These are phyloP conservation scores for Pseudococcus viburni DNA, from an alignment of 2,888 invertebrate species.

Conservation along the genomic window DNA sequence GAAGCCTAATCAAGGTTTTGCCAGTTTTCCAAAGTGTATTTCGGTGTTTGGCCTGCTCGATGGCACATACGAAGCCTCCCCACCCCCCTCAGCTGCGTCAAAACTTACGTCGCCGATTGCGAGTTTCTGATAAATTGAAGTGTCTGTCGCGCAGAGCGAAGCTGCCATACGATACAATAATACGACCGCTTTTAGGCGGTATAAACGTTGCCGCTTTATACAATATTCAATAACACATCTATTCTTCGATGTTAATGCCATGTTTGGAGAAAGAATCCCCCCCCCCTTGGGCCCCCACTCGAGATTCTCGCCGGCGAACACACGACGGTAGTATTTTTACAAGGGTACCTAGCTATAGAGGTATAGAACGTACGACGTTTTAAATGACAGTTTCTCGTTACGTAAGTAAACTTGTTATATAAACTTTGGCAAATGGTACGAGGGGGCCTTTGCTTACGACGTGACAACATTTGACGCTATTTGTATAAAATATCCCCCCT, in stretches of 20 bases:
- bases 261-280: background rate
- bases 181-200: background rate
- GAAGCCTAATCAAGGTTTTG: too few species aligned
- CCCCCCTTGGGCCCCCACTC: background rate
- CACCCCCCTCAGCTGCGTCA: background rate
- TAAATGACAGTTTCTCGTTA: constrained; percentile 43
- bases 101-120: background rate
- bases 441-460: background rate
- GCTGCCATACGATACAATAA: background rate
- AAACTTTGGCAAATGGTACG: constrained; percentile 1
- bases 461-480: constrained; percentile 43
- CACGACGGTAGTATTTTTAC: background rate
- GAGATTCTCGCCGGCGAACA: background rate
- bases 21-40: too few species aligned
- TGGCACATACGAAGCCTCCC: background rate
- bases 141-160: background rate
- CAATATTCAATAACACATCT: constrained; percentile 43
- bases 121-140: background rate
- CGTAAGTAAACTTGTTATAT: constrained; percentile 38
- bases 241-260: background rate
- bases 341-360: background rate
- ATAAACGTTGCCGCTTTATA: constrained; percentile 31
- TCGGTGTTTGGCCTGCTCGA: too few species aligned
- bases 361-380: background rate
- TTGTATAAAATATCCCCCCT: background rate